Evolutionary conservation across 2,797 vertebrate genomes (phyloP).

Genomic region (Lacerta viridis): DNA sequence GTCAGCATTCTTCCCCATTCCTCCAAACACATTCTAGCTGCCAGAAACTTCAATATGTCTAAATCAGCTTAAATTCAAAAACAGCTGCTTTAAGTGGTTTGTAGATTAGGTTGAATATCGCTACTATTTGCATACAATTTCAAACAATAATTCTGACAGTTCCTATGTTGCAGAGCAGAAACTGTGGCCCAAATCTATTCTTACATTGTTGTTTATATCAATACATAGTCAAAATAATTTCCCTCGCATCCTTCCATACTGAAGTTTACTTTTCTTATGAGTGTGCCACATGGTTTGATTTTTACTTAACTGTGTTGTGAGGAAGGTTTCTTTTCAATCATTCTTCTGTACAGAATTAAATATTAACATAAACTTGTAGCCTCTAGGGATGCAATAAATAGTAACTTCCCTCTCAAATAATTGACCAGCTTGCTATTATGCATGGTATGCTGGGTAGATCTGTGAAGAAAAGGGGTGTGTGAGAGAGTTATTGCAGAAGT

Average conservation of each 20-base stretch:
- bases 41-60: not conserved
- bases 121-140: not conserved
- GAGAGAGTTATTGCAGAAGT: not conserved
- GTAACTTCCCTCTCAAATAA: not conserved
- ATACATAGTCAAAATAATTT: not conserved
- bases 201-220: not conserved
- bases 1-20: rapidly evolving
- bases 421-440: not conserved
- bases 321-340: not conserved
- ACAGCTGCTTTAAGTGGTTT: not conserved
- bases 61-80: slow-evolving; percentile 3
- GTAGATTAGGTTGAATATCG: not conserved
- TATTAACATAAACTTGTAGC: not conserved
- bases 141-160: not conserved
- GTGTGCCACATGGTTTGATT: not conserved
- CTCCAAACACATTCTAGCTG: rapidly evolving
- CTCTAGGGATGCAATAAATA: not conserved
- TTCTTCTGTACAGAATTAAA: not conserved
- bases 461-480: not conserved
- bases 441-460: not conserved
- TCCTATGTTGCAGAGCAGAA: not conserved
- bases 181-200: not conserved
- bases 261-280: slow-evolving; percentile 6
- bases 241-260: not conserved
- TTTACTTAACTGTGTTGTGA: not conserved